A percentile compares a stretch with the other conserved stretches of the same genome.
Conservation (phyloP, 92 coral and sea anemone species). For the Porites rus region DNA sequence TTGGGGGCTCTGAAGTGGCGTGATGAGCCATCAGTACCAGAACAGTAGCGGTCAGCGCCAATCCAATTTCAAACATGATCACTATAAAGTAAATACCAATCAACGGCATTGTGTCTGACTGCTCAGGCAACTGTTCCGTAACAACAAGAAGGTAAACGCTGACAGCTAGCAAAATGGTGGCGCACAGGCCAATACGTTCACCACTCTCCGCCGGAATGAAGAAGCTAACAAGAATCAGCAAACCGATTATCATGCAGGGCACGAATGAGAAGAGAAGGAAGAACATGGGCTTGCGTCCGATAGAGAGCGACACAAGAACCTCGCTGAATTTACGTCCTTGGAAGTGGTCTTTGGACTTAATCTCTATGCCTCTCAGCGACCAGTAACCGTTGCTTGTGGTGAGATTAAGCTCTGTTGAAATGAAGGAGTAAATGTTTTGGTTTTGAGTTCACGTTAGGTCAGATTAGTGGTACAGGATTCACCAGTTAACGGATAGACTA, state of each 20-base stretch:
- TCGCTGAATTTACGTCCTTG: neutral
- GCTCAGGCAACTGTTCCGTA: constrained; percentile 71
- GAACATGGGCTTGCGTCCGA: constrained; percentile 55
- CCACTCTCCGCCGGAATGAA: constrained; percentile 82
- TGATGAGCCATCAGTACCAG: constrained; percentile 67
- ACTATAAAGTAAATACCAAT: constrained; percentile 68
- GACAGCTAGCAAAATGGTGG: constrained; percentile 70
- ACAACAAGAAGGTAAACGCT: constrained; percentile 78
- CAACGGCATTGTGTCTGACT: constrained; percentile 58
- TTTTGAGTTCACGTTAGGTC: too few species aligned
- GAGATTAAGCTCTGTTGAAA: constrained; percentile 28
- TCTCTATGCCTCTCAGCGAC: constrained; percentile 25
- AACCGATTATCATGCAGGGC: constrained; percentile 72
- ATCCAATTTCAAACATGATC: constrained; percentile 65
- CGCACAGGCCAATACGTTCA: constrained; percentile 75
- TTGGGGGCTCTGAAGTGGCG: constrained; percentile 65
- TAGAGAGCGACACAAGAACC: constrained; percentile 19
- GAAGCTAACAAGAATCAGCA: constrained; percentile 80
- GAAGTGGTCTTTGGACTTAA: neutral
- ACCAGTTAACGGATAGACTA: too few species aligned
- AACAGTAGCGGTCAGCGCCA: constrained; percentile 64
- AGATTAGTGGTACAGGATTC: too few species aligned
- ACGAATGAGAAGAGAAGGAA: constrained; percentile 72
- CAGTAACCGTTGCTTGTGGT: constrained; percentile 41
- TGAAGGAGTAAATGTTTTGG: neutral